Percentiles rank a stretch among this genome's conserved stretches.
These are phyloP conservation scores for Mustelus asterias DNA, from an alignment of 2,113 vertebrate species.

Conservation along the genomic window DNA sequence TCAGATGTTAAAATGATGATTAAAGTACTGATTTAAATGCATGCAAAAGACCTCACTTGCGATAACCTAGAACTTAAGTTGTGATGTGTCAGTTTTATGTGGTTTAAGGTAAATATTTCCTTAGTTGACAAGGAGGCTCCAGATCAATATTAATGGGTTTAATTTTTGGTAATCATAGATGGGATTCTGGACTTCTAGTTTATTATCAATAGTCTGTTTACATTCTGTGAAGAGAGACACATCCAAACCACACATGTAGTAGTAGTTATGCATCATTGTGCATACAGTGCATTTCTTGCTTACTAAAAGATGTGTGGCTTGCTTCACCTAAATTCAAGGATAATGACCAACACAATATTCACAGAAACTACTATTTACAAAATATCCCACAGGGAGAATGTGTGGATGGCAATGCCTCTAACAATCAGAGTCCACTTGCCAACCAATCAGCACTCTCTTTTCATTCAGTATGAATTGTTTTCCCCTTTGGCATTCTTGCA, in stretches of 20 bases:
- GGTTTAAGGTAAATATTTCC: constrained; percentile 44
- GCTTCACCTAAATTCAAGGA: not conserved
- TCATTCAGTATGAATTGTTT: too few relatives aligned
- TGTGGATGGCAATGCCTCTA: too few relatives aligned
- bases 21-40: constrained; percentile 21
- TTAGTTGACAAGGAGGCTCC: constrained; percentile 25
- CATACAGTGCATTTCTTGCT: not conserved
- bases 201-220: not conserved
- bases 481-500: too few relatives aligned
- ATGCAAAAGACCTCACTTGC: not conserved
- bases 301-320: not conserved
- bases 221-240: not conserved
- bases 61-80: not conserved
- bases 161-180: not conserved
- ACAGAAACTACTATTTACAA: not conserved
- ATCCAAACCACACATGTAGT: not conserved
- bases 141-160: not conserved
- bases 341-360: not conserved
- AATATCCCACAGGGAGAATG: not conserved
- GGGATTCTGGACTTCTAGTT: not conserved
- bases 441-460: too few relatives aligned
- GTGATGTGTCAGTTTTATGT: constrained; percentile 51
- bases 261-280: not conserved
- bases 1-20: constrained; percentile 44
- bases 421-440: too few relatives aligned